Percentiles rank a stretch among this genome's conserved stretches.
These are phyloP conservation scores for Momotus momota DNA, from an alignment of 2,797 vertebrate species.

Conservation along the genomic window DNA sequence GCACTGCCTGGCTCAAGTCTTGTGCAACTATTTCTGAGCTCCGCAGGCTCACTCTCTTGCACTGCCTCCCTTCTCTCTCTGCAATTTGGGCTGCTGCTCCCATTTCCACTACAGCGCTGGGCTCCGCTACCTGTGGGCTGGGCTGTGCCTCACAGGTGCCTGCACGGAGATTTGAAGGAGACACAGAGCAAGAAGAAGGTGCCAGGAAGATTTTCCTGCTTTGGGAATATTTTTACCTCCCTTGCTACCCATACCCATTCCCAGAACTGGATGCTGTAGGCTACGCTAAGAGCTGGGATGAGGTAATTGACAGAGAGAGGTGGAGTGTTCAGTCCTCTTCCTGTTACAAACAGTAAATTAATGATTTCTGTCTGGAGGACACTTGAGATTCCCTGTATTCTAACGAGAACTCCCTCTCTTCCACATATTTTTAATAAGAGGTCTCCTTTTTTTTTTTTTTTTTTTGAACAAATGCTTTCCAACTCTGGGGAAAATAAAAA, in stretches of 20 bases:
- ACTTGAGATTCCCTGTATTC: not conserved
- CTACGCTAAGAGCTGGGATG: not conserved
- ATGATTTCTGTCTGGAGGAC: not conserved
- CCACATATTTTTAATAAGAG: not conserved
- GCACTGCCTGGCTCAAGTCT: not conserved
- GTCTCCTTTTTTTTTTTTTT: not conserved
- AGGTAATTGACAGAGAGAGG: not conserved
- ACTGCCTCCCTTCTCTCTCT: not conserved
- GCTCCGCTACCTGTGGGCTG: not conserved
- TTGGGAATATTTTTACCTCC: not conserved
- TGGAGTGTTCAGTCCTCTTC: not conserved
- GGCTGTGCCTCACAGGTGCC: not conserved
- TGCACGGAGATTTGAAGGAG: not conserved
- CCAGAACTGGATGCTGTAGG: not conserved
- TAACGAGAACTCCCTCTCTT: not conserved
- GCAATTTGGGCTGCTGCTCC: accelerated
- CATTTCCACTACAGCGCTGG: accelerated
- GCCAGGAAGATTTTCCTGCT: not conserved
- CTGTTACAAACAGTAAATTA: not conserved
- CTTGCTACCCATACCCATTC: not conserved
- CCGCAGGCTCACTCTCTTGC: not conserved
- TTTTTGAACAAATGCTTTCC: not conserved
- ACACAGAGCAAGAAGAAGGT: not conserved
- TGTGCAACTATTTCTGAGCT: not conserved
- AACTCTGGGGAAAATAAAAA: not conserved